phyloP scores from a whole-genome alignment of 2,888 invertebrate species.

The Rhagium mordax region DNA sequence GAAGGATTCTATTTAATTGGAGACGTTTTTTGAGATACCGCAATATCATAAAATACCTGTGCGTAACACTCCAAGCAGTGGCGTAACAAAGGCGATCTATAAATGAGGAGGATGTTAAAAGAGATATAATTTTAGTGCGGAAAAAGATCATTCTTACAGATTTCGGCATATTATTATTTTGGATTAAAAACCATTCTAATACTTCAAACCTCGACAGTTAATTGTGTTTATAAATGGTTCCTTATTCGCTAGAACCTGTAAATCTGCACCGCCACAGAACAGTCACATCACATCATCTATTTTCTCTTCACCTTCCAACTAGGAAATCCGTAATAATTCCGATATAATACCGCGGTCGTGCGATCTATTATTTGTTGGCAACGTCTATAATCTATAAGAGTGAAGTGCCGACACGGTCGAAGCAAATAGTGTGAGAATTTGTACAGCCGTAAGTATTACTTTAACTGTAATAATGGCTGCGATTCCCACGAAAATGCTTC shows the following conservation, averaged over 20 bases:
- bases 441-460: constrained; percentile 6
- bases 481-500: background rate
- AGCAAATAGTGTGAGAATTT: constrained; percentile 8
- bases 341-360: constrained; percentile 1
- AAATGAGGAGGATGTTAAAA: too few relatives aligned
- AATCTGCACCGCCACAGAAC: too few relatives aligned
- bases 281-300: background rate
- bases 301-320: background rate
- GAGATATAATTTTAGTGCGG: background rate
- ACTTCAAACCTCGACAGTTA: too few relatives aligned
- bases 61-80: background rate
- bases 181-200: too few relatives aligned
- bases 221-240: too few relatives aligned
- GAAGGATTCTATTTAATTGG: background rate
- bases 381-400: constrained; percentile 3
- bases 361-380: constrained; percentile 8
- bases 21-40: background rate
- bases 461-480: constrained; percentile 2
- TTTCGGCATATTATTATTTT: too few relatives aligned
- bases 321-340: constrained; percentile 5
- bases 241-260: too few relatives aligned
- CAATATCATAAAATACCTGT: background rate
- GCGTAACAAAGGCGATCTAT: background rate
- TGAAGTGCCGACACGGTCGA: background rate
- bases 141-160: background rate